Evolutionary conservation across 2,797 vertebrate genomes (phyloP).

Genomic region (Uromys caudimaculatus): DNA sequence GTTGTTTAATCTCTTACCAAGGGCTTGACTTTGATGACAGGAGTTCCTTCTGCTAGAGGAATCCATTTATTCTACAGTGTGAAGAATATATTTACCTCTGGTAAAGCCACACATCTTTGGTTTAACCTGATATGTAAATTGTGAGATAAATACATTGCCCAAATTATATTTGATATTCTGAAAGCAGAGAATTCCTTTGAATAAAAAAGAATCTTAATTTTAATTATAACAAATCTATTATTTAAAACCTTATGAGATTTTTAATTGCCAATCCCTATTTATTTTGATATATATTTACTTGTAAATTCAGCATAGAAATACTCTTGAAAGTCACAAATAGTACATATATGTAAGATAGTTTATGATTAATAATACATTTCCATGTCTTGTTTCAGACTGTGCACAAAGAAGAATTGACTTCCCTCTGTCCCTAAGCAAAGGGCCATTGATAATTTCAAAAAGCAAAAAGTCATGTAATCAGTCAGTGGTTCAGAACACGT

Average conservation of each 20-base stretch:
- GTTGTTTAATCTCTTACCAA: not conserved
- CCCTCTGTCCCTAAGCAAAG: not conserved
- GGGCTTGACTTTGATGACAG: not conserved
- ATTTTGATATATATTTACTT: not conserved
- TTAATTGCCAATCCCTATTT: not conserved
- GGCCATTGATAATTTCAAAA: not conserved
- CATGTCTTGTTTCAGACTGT: slow-evolving; percentile 10
- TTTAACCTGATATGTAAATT: slow-evolving; percentile 7
- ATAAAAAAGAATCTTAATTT: slow-evolving; percentile 21
- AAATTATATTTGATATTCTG: not conserved
- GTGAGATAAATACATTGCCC: not conserved
- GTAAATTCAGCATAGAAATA: not conserved
- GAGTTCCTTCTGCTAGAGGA: not conserved
- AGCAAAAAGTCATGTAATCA: not conserved
- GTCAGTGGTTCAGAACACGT: not conserved
- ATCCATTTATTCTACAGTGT: not conserved
- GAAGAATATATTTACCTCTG: not conserved
- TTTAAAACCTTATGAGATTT: not conserved
- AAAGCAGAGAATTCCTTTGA: not conserved
- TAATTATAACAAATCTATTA: not conserved
- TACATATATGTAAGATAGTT: not conserved
- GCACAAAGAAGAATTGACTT: not conserved
- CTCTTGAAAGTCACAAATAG: not conserved
- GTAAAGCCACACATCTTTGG: not conserved
- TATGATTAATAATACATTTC: not conserved